Percentiles rank a stretch among this genome's conserved stretches.
Evolutionary conservation across 1,140 invertebrate genomes (phyloP).

Genomic region (Bemisia tabaci): DNA sequence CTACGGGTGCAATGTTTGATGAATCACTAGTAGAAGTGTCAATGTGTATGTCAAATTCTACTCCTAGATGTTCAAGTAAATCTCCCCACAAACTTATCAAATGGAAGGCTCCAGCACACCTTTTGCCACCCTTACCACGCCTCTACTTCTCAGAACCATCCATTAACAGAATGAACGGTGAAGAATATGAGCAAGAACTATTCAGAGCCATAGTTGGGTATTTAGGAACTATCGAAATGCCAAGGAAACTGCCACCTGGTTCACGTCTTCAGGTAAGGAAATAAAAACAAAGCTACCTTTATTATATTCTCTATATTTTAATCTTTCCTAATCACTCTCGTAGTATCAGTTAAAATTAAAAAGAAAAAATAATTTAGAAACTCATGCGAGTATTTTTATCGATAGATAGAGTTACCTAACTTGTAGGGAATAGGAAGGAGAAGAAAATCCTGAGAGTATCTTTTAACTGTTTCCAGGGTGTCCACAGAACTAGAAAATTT

Average conservation of each 20-base stretch:
- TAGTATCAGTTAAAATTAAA: too few relatives aligned
- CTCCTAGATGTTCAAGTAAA: conserved; percentile 23
- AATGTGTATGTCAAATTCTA: conserved; percentile 11
- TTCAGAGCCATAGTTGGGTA: conserved; percentile 83
- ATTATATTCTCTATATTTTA: too few relatives aligned
- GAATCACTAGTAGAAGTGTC: conserved; percentile 14
- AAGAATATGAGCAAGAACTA: conserved; percentile 41
- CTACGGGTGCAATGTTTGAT: conserved; percentile 38
- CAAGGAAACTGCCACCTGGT: conserved; percentile 62
- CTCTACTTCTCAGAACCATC: conserved; percentile 20
- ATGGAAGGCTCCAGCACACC: conserved; percentile 32
- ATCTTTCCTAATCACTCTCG: too few relatives aligned
- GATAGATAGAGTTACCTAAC: too few relatives aligned
- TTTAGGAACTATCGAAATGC: conserved; percentile 89
- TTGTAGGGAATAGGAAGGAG: too few relatives aligned
- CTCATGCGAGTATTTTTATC: too few relatives aligned
- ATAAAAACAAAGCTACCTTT: too few relatives aligned
- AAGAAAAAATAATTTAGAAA: too few relatives aligned
- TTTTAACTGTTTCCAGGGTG: too few relatives aligned
- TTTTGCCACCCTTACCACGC: conserved; percentile 33
- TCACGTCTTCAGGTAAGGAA: conserved; percentile 47
- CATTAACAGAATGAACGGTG: conserved; percentile 20
- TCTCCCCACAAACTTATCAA: conserved; percentile 21
- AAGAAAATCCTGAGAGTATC: too few relatives aligned
- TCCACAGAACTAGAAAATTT: too few relatives aligned